Percentiles rank a stretch among this genome's conserved stretches.
Evolutionary conservation across 1,140 invertebrate genomes (phyloP).

Genomic region (Hestina assimilis): DNA sequence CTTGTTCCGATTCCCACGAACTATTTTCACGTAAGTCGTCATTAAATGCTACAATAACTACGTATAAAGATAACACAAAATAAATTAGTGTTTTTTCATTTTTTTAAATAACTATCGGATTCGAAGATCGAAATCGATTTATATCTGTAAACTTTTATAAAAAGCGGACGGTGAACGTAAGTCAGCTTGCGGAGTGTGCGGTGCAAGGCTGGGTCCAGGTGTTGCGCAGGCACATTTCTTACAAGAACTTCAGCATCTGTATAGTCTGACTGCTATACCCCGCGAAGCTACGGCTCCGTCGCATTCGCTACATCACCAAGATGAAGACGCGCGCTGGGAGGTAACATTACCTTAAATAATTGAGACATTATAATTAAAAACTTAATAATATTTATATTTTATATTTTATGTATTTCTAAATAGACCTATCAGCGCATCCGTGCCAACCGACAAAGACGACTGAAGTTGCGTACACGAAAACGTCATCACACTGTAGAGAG

Average conservation of each 20-base stretch:
- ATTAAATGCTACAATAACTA: background rate
- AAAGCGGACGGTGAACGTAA: conserved; percentile 70
- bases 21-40: conserved; percentile 58
- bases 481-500: conserved; percentile 81
- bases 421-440: conserved; percentile 84
- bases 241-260: conserved; percentile 84
- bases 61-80: too few relatives aligned
- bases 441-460: conserved; percentile 82
- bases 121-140: too few relatives aligned
- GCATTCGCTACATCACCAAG: conserved; percentile 68
- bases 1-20: conserved; percentile 68
- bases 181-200: conserved; percentile 83
- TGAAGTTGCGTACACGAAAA: conserved; percentile 81
- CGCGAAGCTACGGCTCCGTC: conserved; percentile 57
- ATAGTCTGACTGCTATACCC: conserved; percentile 78
- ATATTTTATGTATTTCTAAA: background rate
- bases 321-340: conserved; percentile 83
- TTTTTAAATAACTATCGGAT: too few relatives aligned
- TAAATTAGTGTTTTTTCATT: too few relatives aligned
- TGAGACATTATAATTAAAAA: background rate
- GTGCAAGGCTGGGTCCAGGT: conserved; percentile 81
- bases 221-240: conserved; percentile 84
- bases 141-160: too few relatives aligned
- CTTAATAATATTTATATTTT: background rate
- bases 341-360: conserved; percentile 30